Evolutionary conservation across 2,113 vertebrate species (phyloP).

Genomic region (Rousettus leschenaultii): DNA sequence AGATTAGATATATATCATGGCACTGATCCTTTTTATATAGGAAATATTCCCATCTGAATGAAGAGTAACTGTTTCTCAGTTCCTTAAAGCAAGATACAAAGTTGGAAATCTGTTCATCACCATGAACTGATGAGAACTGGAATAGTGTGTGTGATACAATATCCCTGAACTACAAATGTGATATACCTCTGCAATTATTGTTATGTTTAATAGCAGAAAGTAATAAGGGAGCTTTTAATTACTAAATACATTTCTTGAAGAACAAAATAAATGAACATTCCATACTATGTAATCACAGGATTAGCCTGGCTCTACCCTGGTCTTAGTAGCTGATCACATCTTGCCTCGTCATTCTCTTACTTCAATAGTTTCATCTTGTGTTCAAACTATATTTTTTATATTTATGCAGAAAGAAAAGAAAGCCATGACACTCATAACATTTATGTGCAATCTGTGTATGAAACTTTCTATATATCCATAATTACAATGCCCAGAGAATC

Average conservation of each 20-base stretch:
- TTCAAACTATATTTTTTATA: background rate
- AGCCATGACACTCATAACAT: background rate
- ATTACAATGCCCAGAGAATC: background rate
- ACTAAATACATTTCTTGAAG: constrained; percentile 10
- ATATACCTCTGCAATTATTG: background rate
- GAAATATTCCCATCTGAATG: background rate
- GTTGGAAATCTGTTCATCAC: background rate
- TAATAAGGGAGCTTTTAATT: background rate
- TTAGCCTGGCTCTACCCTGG: background rate
- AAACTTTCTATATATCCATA: background rate
- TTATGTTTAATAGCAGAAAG: background rate
- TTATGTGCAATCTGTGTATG: background rate
- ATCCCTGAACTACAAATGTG: background rate
- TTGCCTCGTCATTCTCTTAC: background rate
- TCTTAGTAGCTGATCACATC: background rate
- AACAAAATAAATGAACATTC: constrained; percentile 10
- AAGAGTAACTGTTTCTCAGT: background rate
- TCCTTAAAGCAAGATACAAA: background rate
- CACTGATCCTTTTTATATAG: constrained; percentile 19
- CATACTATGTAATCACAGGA: background rate
- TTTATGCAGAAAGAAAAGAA: background rate
- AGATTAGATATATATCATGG: background rate
- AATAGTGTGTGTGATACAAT: background rate
- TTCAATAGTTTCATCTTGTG: background rate
- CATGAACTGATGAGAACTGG: background rate